phyloP scores from a whole-genome alignment of 2,113 vertebrate species.

The Syngnathus scovelli region DNA sequence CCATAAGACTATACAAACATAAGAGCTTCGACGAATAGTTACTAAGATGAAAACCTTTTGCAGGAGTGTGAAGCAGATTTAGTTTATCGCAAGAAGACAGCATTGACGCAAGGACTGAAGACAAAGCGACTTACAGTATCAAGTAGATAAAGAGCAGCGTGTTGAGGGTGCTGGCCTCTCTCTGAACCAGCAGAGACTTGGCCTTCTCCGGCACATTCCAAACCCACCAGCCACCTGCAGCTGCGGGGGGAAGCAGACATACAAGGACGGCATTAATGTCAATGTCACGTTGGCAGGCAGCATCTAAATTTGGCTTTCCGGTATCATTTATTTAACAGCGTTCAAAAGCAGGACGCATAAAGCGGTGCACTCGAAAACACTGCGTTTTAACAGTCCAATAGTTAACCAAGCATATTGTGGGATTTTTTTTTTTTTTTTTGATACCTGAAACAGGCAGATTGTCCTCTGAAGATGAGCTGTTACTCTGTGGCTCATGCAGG shows the following conservation, averaged over 20 bases:
- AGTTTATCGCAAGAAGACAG: background rate
- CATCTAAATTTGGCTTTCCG: background rate
- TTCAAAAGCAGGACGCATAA: background rate
- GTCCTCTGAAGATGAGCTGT: constrained; percentile 58
- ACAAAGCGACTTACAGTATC: constrained; percentile 74
- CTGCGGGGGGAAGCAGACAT: background rate
- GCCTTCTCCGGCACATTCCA: constrained; percentile 48
- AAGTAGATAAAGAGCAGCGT: constrained; percentile 76
- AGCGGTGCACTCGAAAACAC: no score
- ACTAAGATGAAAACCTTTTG: background rate
- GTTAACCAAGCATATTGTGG: background rate
- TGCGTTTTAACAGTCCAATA: background rate
- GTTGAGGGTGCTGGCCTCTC: constrained; percentile 64
- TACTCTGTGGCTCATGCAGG: constrained; percentile 38
- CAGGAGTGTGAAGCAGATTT: background rate
- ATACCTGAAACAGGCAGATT: constrained; percentile 57
- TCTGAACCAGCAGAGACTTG: constrained; percentile 52
- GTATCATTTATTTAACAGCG: constrained; percentile 3
- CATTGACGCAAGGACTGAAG: background rate
- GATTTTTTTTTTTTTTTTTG: background rate
- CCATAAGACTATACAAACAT: background rate
- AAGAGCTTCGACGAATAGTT: background rate
- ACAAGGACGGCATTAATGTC: background rate
- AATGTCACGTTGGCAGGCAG: background rate
- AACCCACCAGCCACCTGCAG: constrained; percentile 60